Percentiles rank a stretch among this genome's conserved stretches.
These are phyloP conservation scores for Heteractis magnifica DNA, from an alignment of 92 coral and sea anemone genomes.

Conservation along the genomic window DNA sequence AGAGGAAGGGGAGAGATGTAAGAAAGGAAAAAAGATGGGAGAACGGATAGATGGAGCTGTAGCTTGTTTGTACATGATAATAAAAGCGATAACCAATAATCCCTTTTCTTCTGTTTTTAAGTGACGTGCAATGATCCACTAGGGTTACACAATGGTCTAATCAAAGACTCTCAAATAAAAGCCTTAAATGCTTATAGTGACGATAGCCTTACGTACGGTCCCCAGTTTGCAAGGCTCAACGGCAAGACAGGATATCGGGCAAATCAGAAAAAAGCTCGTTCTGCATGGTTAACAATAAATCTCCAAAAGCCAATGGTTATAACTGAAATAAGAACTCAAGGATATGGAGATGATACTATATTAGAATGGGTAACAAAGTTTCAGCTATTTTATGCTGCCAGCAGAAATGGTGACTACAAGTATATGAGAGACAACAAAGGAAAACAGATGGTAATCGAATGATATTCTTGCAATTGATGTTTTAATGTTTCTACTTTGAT, in stretches of 20 bases:
- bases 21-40: too few species aligned
- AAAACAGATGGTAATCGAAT: slow-evolving; percentile 2
- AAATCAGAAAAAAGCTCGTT: not conserved
- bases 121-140: slow-evolving; percentile 51
- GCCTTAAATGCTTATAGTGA: slow-evolving; percentile 32
- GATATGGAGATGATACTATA: slow-evolving; percentile 38
- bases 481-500: too few species aligned
- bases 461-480: too few species aligned
- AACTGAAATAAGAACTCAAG: slow-evolving; percentile 60
- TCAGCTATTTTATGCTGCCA: slow-evolving; percentile 19
- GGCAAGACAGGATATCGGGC: slow-evolving; percentile 47
- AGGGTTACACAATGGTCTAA: slow-evolving; percentile 42
- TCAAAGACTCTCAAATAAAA: slow-evolving; percentile 38
- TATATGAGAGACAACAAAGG: not conserved
- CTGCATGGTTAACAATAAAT: slow-evolving; percentile 29
- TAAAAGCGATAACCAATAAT: too few species aligned
- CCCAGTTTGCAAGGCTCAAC: slow-evolving; percentile 52
- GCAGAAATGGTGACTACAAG: slow-evolving; percentile 1
- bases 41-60: too few species aligned
- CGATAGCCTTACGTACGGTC: slow-evolving; percentile 38
- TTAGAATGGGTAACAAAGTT: slow-evolving; percentile 54
- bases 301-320: slow-evolving; percentile 27
- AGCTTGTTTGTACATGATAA: too few species aligned
- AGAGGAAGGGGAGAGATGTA: too few species aligned
- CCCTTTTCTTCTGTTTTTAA: not conserved